A percentile compares a stretch with the other conserved stretches of the same genome.
Conservation (phyloP, 2,797 vertebrate genomes). For the Ptychadena robeensis region DNA sequence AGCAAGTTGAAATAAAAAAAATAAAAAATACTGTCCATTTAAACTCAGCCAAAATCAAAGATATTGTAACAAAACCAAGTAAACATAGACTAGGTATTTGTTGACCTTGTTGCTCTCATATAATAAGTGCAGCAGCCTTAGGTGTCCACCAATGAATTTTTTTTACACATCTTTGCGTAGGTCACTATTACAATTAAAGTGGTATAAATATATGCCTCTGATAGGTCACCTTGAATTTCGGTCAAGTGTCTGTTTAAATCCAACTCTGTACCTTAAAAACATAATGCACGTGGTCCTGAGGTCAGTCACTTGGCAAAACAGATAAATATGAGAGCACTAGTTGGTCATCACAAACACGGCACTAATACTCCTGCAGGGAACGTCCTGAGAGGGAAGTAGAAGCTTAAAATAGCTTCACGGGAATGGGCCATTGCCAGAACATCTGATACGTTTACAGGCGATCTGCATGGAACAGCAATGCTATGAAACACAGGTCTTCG, state of each 20-base stretch:
- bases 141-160: too few relatives aligned
- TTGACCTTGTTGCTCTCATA: too few relatives aligned
- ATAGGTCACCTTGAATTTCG: background rate
- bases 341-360: background rate
- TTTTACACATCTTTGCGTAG: too few relatives aligned
- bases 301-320: background rate
- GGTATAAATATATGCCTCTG: background rate
- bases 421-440: background rate
- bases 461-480: background rate
- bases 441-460: background rate
- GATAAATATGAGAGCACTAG: background rate
- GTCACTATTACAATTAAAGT: too few relatives aligned
- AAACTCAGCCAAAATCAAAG: too few relatives aligned
- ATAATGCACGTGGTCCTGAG: background rate
- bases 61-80: too few relatives aligned
- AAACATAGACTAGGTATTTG: too few relatives aligned
- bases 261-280: background rate
- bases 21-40: too few relatives aligned
- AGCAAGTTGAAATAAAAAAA: too few relatives aligned
- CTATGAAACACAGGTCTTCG: slow-evolving; percentile 64
- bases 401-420: slow-evolving; percentile 3
- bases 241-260: background rate
- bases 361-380: background rate
- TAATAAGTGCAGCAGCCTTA: too few relatives aligned
- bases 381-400: background rate